Evolutionary conservation across 1,140 invertebrate species (phyloP), one percentile per base, ranked within the genome.

Genomic region (Brevipalpus yothersi): DNA sequence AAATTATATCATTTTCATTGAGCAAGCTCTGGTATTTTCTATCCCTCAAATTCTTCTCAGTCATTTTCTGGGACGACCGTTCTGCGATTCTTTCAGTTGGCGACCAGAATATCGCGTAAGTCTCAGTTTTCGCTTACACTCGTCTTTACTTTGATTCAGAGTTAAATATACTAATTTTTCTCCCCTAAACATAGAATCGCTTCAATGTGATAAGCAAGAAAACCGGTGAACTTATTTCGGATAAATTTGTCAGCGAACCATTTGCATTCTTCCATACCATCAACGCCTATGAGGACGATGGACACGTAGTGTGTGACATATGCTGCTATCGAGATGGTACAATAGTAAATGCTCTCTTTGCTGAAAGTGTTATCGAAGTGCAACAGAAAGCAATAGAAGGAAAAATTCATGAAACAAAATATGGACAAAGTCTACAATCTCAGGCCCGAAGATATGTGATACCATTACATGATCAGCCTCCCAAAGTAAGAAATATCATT

Each of bases 221-320:
- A 58, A 78, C 64, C 79, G 49, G 68, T 70, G 1, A 76, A 74
- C 51, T 65, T 78, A 76, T 53, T 83, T 79, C 39, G 4, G 63
- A 61, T 2, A 60, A 61, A 17, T 73, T 70, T 67, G 67, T 78
- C 21, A 76, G 84, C 0, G 80, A 85, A 59, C 71, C 80, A 0
- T 81, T 91, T 62, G 90, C 91, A 67, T 88, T 81, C 64, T 75
- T 91, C 3, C 89, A 93, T 67, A 83, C 87, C 41, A 86, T 91
- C 58, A 93, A 93, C 72, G 79, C 83, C 57, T 93, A 80, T 67
- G 87, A 73, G 63, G 78, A 81, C 51, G 74, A 77, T n/a, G 74
- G 78, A 61, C 73, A 84, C 53, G 69, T 89, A 1, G 70, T 80
- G 4, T 69, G 91, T 0, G 87, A 92, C 67, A 76, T 92, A 42